Base-by-base conservation (phyloP, 2,113 vertebrate genomes). In the Ptilonorhynchus violaceus region DNA sequence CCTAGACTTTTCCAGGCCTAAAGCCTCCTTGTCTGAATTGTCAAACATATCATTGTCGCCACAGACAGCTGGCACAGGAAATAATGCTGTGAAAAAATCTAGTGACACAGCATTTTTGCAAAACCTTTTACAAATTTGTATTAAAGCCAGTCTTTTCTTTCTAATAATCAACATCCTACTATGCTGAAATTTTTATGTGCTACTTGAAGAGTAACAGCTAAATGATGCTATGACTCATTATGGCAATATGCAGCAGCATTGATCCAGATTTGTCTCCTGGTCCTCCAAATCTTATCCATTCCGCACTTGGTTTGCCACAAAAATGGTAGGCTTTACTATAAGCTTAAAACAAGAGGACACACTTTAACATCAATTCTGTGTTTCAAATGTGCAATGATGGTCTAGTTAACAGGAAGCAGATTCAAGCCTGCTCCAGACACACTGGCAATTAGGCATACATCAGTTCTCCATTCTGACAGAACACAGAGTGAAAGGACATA, bases 361-460 rank as follows among this genome's bases (percentile, higher is more conserved):
- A 2, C 25, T 88, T 87, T 49, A 86, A 35, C 28, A 42, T 22
- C 5, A 7, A 20, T 90, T 53, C 88, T 78, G 33, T 63, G 11
- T 53, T 95, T 96, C 68, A 55, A 92, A 53, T 25, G 44, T 37
- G 13, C 31, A 49, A 3, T 70, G 81, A 37, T 4, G 39, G n/a
- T 52, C 89, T 81, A 25, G 52, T 76, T 93, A 93, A 95, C 64
- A 86, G 95, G 92, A 96, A 94, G 68, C 95, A 96, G 85, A 81
- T 41, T 75, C 90, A 52, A 50, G 73, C 44, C 18, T 39, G 75
- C 55, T 75, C 28, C 79, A 84, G 93, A 63, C 67, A 70, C 11
- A 2, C 60, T 72, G 90, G n/a, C 49, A 91, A 42, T 87, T 84
- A 89, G 28, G 33, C 16, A 18, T n/a, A 13, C n/a, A 41, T 84